Conservation (phyloP, 2,113 vertebrate genomes). For the Marmota flaviventris region DNA sequence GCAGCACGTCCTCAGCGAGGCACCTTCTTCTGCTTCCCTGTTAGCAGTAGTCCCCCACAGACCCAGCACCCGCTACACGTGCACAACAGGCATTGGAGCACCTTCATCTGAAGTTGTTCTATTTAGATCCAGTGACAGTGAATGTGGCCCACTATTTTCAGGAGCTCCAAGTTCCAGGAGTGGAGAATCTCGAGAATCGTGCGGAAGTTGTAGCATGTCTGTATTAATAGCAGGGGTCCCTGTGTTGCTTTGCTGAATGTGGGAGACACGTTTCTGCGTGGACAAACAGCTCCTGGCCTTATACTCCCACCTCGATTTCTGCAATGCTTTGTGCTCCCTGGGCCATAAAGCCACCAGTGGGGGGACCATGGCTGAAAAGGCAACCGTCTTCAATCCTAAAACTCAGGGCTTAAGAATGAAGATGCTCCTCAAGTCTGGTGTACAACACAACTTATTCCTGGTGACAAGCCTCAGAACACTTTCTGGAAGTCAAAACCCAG, state of each 20-base stretch:
- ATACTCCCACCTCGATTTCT: background rate
- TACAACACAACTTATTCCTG: background rate
- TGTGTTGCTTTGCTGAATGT: background rate
- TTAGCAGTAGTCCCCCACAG: fast-evolving
- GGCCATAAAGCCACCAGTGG: no score
- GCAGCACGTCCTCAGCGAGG: background rate
- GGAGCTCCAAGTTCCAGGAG: background rate
- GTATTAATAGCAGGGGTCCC: background rate
- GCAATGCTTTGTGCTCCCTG: no score
- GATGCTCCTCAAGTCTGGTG: background rate
- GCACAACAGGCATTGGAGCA: no score
- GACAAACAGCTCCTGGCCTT: background rate
- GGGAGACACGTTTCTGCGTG: background rate
- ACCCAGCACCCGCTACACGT: background rate
- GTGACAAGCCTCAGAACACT: fast-evolving
- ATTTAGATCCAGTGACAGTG: background rate
- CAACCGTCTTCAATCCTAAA: background rate
- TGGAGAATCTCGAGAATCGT: background rate
- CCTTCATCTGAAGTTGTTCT: background rate
- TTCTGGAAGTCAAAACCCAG: background rate
- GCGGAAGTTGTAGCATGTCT: background rate
- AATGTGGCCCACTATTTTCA: background rate
- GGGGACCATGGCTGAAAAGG: background rate
- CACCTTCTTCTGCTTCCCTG: background rate
- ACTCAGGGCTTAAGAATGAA: background rate